phyloP scores from a whole-genome alignment of 2,888 invertebrate species.

The Spodoptera littoralis region DNA sequence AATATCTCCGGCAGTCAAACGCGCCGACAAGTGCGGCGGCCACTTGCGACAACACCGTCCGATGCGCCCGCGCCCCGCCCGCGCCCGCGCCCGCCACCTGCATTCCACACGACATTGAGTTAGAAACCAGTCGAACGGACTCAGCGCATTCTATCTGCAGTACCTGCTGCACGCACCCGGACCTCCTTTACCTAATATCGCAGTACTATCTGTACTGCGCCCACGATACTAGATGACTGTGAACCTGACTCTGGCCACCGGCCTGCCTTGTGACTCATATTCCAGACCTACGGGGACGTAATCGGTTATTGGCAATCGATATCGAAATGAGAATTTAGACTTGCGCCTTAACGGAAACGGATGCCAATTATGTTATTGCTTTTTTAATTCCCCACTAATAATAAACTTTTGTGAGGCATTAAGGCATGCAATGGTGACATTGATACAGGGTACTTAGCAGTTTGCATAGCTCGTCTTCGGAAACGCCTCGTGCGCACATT shows the following conservation, averaged over 20 bases:
- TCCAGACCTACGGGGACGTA: conserved; percentile 43
- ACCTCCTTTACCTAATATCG: conserved; percentile 61
- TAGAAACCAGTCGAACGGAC: conserved; percentile 85
- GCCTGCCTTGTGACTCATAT: conserved; percentile 37
- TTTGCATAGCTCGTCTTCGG: conserved; percentile 39
- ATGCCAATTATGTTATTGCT: conserved; percentile 50
- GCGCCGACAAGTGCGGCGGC: conserved; percentile 87
- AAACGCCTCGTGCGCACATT: conserved; percentile 44
- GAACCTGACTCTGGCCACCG: conserved; percentile 30
- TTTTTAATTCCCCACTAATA: conserved; percentile 53
- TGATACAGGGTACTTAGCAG: conserved; percentile 42
- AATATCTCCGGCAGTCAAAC: conserved; percentile 88
- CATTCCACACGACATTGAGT: conserved; percentile 86
- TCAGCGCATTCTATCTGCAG: conserved; percentile 79
- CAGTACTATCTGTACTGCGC: conserved; percentile 51
- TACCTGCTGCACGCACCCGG: conserved; percentile 57
- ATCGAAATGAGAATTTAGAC: conserved; percentile 41
- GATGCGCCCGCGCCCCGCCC: conserved; percentile 73
- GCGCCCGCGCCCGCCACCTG: conserved; percentile 66
- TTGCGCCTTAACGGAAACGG: conserved; percentile 46
- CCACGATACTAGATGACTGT: conserved; percentile 39
- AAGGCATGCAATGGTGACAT: conserved; percentile 36
- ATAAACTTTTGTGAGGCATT: conserved; percentile 41
- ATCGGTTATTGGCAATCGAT: conserved; percentile 43
- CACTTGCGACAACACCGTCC: conserved; percentile 87